Percentiles rank a stretch among this genome's conserved stretches.
These are phyloP conservation scores for Corapipo altera DNA, from an alignment of 2,113 vertebrate species.

Conservation along the genomic window DNA sequence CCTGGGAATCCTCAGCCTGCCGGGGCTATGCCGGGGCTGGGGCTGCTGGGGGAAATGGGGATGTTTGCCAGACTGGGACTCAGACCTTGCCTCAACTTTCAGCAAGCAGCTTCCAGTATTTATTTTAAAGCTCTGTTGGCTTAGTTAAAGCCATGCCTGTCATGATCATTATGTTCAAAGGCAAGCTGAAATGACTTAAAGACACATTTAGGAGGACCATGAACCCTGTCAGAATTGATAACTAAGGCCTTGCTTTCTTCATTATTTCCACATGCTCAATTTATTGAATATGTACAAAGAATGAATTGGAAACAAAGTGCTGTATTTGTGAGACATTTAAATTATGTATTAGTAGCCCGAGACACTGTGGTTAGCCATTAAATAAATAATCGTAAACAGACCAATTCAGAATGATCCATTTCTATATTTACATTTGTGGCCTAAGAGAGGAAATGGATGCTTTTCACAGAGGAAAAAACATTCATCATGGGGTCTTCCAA, in stretches of 20 bases:
- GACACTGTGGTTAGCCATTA: slow-evolving; percentile 38
- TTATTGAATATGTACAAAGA: not conserved
- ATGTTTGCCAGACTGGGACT: not conserved
- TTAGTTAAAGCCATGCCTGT: slow-evolving; percentile 11
- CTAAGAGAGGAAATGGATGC: not conserved
- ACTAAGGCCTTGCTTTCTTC: not conserved
- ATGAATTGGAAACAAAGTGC: slow-evolving; percentile 42
- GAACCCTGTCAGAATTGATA: slow-evolving; percentile 32
- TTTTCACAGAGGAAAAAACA: not conserved
- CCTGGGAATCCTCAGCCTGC: not conserved
- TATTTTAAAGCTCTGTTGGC: not conserved
- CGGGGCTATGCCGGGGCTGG: not conserved
- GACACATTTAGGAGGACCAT: not conserved
- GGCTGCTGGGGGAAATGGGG: not conserved
- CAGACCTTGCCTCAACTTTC: not conserved
- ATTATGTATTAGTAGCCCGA: not conserved
- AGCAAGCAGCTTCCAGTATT: not conserved
- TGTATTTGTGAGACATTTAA: slow-evolving; percentile 38
- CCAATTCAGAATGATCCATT: slow-evolving; percentile 10
- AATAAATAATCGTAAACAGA: slow-evolving; percentile 6
- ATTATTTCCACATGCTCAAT: slow-evolving; percentile 8
- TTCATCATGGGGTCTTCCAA: not conserved
- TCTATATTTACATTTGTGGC: not conserved
- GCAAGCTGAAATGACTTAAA: slow-evolving; percentile 5
- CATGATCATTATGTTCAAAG: slow-evolving; percentile 5